phyloP scores from a whole-genome alignment of 2,888 invertebrate genomes.

The Pollenia amentaria region DNA sequence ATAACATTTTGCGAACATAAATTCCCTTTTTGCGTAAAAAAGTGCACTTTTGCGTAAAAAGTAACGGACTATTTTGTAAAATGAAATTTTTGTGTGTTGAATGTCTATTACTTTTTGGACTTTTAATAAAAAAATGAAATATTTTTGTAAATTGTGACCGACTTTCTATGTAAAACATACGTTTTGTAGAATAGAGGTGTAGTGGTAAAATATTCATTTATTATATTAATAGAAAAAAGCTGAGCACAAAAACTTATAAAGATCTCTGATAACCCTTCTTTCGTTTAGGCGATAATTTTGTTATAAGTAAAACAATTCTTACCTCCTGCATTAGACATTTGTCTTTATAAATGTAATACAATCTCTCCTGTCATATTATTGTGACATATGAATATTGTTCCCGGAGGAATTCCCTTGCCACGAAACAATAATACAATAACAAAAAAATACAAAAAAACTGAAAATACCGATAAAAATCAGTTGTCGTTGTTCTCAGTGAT shows the following conservation, averaged over 20 bases:
- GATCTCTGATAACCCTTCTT: not conserved
- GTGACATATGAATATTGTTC: not conserved
- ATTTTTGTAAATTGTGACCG: too few relatives aligned
- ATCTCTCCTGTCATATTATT: slow-evolving; percentile 22
- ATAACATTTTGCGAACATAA: too few relatives aligned
- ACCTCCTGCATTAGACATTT: not conserved
- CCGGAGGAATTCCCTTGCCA: slow-evolving; percentile 7
- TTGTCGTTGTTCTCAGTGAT: slow-evolving; percentile 33
- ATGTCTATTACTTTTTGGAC: too few relatives aligned
- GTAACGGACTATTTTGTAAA: too few relatives aligned
- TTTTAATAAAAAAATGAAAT: too few relatives aligned
- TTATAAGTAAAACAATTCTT: not conserved
- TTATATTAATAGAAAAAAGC: too few relatives aligned
- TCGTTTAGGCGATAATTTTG: not conserved
- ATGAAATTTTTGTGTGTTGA: too few relatives aligned
- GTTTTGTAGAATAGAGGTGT: too few relatives aligned
- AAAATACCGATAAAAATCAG: slow-evolving; percentile 14
- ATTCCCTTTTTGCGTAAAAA: not conserved
- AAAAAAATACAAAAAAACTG: not conserved
- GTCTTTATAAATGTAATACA: not conserved
- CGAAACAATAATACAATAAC: not conserved
- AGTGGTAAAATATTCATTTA: too few relatives aligned
- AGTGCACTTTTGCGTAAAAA: too few relatives aligned
- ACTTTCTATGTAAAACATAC: too few relatives aligned
- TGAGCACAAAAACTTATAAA: too few relatives aligned